Evolutionary conservation across 1,140 invertebrate species (phyloP), one percentile per base, ranked within the genome.

Genomic region (Halyomorpha halys): DNA sequence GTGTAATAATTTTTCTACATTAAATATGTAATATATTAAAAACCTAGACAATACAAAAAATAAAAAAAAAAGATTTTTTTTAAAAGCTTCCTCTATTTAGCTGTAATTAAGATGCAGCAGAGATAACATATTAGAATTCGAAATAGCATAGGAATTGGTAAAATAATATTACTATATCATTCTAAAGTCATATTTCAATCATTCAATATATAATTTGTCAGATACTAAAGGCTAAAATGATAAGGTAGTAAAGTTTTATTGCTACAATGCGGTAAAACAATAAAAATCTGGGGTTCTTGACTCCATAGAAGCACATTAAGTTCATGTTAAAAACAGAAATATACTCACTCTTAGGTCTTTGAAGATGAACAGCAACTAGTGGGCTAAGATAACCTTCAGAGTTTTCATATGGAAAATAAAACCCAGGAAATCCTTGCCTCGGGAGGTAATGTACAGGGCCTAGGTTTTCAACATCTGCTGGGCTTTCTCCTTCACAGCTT

Each of bases 321-420:
- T n/a, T 30, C 27, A 30, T 30, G 27, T 4, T 30, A 30, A 30
- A 49, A 18, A 49, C 13, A 49, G 3, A 49, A 18, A 15, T 9
- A 53, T 59, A 71, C 69, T 68, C 62, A 72, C 71, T 71, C 66
- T 68, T 70, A 21, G 71, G 71, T 59, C 77, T 73, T 56, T 72
- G 65, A 64, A 83, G 80, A 61, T 79, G 74, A 21, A 81, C 75
- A 67, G 82, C 80, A n/a, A 83, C 76, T 64, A 83, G 71, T 13
- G 82, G 82, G 62, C 79, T 79, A 18, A 78, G 68, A 70, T 83
- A 83, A 23, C 77, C 79, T 27, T 75, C 74, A 59, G 75, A 73
- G 67, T 75, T 76, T 27, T 66, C 61, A 64, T 72, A 76, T 8
- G 75, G 76, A 66, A 74, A 77, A 63, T 71, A 77, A 61, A 72